Evolutionary conservation across 2,888 invertebrate genomes (phyloP).

Genomic region (Drosophila kanekoi): DNA sequence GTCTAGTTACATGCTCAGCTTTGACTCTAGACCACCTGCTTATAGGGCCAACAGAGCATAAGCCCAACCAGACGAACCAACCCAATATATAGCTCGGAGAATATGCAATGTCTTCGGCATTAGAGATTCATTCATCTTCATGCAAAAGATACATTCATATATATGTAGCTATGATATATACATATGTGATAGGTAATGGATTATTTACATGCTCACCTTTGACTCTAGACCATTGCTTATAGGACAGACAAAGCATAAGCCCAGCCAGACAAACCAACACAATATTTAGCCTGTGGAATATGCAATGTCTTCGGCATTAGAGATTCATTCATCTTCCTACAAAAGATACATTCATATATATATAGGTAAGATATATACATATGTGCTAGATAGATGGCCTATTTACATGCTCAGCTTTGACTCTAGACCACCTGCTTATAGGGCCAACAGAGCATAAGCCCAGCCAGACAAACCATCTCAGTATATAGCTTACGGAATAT

Average conservation of each 20-base stretch:
- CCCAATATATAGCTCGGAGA: constrained; percentile 33
- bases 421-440: no score
- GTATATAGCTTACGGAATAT: constrained; percentile 33
- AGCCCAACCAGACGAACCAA: constrained; percentile 28
- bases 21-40: no score
- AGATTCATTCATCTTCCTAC: constrained; percentile 64
- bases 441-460: constrained; percentile 42
- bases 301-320: constrained; percentile 62
- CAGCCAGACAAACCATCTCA: constrained; percentile 24
- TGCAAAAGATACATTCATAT: background rate
- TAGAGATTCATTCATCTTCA: constrained; percentile 68
- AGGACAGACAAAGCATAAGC: no score
- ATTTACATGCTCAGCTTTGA: no score
- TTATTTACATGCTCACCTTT: constrained; percentile 3
- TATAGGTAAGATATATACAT: constrained; percentile 4
- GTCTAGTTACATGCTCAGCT: no score
- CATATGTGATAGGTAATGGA: background rate
- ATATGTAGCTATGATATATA: no score
- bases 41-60: constrained; percentile 40
- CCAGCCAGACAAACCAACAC: no score
- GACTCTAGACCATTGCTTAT: constrained; percentile 46
- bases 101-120: constrained; percentile 57
- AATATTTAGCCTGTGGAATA: constrained; percentile 35
- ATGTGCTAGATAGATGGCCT: background rate
- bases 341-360: background rate